phyloP scores from a whole-genome alignment of 2,888 invertebrate species.

The Darwinula stevensoni region DNA sequence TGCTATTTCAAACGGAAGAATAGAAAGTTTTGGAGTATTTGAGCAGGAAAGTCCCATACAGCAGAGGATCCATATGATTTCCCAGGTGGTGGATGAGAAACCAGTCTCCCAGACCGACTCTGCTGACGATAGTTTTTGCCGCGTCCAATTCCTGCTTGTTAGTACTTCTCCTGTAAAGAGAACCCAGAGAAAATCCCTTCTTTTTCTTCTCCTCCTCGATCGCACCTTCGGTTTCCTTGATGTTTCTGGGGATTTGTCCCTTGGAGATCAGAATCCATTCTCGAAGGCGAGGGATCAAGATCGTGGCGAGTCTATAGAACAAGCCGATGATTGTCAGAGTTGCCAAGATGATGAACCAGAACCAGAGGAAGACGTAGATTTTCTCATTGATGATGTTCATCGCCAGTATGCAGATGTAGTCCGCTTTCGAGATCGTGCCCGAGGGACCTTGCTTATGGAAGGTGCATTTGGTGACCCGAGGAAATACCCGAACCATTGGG shows the following conservation, averaged over 20 bases:
- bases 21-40: too few relatives aligned
- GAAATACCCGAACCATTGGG: conserved; percentile 12
- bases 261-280: background rate
- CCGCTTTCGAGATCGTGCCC: conserved; percentile 11
- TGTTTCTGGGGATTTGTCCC: background rate
- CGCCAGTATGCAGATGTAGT: conserved; percentile 13
- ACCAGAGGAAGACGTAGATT: conserved; percentile 12
- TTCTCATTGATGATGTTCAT: conserved; percentile 13
- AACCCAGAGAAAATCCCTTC: too few relatives aligned
- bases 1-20: too few relatives aligned
- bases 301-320: conserved; percentile 10
- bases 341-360: conserved; percentile 13
- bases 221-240: background rate
- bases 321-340: conserved; percentile 11
- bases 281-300: conserved; percentile 3
- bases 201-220: too few relatives aligned
- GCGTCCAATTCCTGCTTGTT: too few relatives aligned
- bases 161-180: too few relatives aligned
- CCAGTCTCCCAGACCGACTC: conserved; percentile 29
- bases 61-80: conserved; percentile 46
- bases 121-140: conserved; percentile 9
- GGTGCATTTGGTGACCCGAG: conserved; percentile 12
- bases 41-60: too few relatives aligned
- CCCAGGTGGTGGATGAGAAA: conserved; percentile 50
- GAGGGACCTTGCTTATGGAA: conserved; percentile 11